Conservation (phyloP, 2,888 invertebrate genomes). For the Cantharis nigra region DNA sequence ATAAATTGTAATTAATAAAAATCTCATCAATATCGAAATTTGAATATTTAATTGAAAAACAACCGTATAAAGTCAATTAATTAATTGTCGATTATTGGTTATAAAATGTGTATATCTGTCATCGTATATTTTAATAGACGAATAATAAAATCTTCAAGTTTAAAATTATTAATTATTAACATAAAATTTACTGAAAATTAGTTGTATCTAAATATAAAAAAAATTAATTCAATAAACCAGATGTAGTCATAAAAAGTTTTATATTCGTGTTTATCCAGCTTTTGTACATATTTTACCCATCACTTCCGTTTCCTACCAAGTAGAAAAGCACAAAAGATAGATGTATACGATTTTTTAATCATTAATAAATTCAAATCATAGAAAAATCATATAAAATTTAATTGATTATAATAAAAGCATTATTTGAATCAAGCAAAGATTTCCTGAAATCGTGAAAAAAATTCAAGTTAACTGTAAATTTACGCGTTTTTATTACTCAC, state of each 20-base stretch:
- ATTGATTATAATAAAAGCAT: background rate
- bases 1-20: background rate
- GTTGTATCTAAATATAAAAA: background rate
- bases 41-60: background rate
- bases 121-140: slow-evolving; percentile 7
- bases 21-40: background rate
- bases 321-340: background rate
- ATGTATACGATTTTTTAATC: background rate
- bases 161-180: background rate
- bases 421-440: background rate
- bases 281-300: background rate
- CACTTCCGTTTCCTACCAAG: background rate
- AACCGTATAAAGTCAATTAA: background rate
- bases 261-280: background rate
- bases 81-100: background rate
- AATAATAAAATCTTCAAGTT: background rate
- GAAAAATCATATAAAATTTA: background rate
- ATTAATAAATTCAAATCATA: background rate
- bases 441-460: background rate
- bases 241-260: background rate
- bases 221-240: background rate
- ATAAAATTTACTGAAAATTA: background rate
- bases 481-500: background rate
- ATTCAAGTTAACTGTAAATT: slow-evolving; percentile 5
- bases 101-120: slow-evolving; percentile 7